Evolutionary conservation across 2,113 vertebrate genomes (phyloP).

Genomic region (Sapayoa aenigma): DNA sequence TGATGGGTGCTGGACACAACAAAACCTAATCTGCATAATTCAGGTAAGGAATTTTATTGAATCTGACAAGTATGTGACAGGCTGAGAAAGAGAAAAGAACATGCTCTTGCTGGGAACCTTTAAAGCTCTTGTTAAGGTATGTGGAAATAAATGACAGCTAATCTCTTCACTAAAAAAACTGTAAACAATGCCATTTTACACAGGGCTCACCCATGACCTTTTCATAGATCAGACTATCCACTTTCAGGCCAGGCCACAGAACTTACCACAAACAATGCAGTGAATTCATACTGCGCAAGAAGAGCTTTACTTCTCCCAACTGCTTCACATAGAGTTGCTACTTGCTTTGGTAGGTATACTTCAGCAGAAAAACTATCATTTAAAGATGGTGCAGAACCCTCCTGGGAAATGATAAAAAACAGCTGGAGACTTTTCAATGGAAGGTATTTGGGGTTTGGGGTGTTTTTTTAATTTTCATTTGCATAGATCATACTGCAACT

Average conservation of each 20-base stretch:
- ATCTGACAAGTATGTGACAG: slow-evolving; percentile 96
- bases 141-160: slow-evolving; percentile 93
- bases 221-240: slow-evolving; percentile 67
- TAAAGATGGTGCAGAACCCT: not conserved
- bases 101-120: slow-evolving; percentile 80
- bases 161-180: slow-evolving; percentile 93
- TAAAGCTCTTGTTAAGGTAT: slow-evolving; percentile 81
- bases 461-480: not conserved
- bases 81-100: slow-evolving; percentile 83
- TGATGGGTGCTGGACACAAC: slow-evolving; percentile 83
- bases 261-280: slow-evolving; percentile 50
- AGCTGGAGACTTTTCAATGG: not conserved
- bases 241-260: slow-evolving; percentile 62
- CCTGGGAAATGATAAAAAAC: not conserved
- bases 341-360: not conserved
- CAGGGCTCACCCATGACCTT: slow-evolving; percentile 82
- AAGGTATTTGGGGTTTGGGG: not conserved
- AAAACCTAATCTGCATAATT: slow-evolving; percentile 95
- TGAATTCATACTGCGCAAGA: slow-evolving; percentile 44
- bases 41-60: slow-evolving; percentile 98
- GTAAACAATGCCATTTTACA: slow-evolving; percentile 95
- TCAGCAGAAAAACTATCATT: not conserved
- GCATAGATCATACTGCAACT: not conserved
- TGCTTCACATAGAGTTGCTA: not conserved
- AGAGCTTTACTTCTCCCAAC: slow-evolving; percentile 38